Evolutionary conservation across 2,888 invertebrate species (phyloP).

Genomic region (Drosophila atripex): DNA sequence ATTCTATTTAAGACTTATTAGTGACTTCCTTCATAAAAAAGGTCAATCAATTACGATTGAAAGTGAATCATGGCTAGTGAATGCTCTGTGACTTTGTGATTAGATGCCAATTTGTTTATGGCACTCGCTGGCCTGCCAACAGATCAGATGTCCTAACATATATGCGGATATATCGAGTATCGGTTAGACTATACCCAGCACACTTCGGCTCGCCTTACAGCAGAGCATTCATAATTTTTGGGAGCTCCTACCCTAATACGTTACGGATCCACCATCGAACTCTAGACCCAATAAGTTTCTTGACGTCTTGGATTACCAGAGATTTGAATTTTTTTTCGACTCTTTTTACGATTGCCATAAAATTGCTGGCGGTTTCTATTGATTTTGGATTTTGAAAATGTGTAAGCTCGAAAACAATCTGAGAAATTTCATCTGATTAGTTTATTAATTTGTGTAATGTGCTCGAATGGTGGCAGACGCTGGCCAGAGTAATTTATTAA

Average conservation of each 20-base stretch:
- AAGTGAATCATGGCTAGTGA: conserved; percentile 36
- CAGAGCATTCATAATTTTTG: conserved; percentile 21
- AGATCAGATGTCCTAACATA: conserved; percentile 36
- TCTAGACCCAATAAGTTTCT: conserved; percentile 25
- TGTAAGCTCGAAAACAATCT: neutral
- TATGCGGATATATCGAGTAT: conserved; percentile 27
- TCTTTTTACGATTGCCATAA: conserved; percentile 42
- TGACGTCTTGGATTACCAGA: conserved; percentile 37
- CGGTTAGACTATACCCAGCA: conserved; percentile 36
- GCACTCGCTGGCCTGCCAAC: conserved; percentile 42
- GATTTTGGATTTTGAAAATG: conserved; percentile 10
- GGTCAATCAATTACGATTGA: conserved; percentile 14
- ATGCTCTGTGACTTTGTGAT: conserved; percentile 34
- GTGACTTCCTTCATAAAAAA: neutral
- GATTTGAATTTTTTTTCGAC: conserved; percentile 8
- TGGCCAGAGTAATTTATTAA: conserved; percentile 50
- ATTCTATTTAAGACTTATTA: neutral
- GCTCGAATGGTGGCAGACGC: conserved; percentile 30
- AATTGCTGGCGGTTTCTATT: conserved; percentile 49
- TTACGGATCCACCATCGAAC: conserved; percentile 33
- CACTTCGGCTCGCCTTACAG: conserved; percentile 49
- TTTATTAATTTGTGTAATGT: conserved; percentile 53
- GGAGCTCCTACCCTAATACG: conserved; percentile 35
- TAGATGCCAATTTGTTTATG: conserved; percentile 53
- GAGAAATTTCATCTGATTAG: conserved; percentile 36